Evolutionary conservation across 2,113 vertebrate genomes (phyloP), one percentile per base, ranked within the genome.

Genomic region (Brachyhypopomus gauderio): DNA sequence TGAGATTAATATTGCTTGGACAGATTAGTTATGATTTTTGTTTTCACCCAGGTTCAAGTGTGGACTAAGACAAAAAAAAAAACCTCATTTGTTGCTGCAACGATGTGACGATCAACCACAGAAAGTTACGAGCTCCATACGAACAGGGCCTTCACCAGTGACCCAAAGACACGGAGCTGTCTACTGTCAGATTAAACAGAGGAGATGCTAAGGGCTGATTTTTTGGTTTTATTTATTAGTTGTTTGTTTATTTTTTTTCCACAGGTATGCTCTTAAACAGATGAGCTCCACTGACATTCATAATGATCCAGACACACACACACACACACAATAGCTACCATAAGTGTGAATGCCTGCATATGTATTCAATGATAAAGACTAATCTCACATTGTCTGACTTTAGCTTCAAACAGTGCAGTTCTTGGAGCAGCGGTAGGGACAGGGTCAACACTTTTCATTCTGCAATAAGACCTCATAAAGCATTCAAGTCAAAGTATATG

Each of bases 201-300:
- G 87, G 83, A 72, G 87, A 91, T 82, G 86, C 89, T 84, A 94
- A 94, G 92, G 93, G 92, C 92, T 93, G 90, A 85, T 82, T 59
- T 91, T 30, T 30, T 88, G 91, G 70, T 88, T 77, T 88, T 87
- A 79, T 27, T 86, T 63, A 19, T 80, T 84, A 81, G 78, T 77
- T 52, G 45, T 52, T 71, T 81, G 69, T 84, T 67, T 84, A 56
- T 85, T 81, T 63, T 64, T 81, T 75, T 59, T 82, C 67, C 77
- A 86, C 77, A 82, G 85, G 77, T 79, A 81, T 58, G 55, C 79
- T 81, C 78, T 72, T 59, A 81, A 25, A 72, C 80, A 74, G 48
- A 84, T 82, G 82, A 82, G 83, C 66, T 77, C 19, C 56, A 60
- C 38, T 73, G 66, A 80, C 70, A 77, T 80, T 83, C 71, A 52